A percentile compares a stretch with the other conserved stretches of the same genome.
Conservation (phyloP, 37 sponge, comb jelly and placozoan genomes). For the Cliona cf. orientalis region DNA sequence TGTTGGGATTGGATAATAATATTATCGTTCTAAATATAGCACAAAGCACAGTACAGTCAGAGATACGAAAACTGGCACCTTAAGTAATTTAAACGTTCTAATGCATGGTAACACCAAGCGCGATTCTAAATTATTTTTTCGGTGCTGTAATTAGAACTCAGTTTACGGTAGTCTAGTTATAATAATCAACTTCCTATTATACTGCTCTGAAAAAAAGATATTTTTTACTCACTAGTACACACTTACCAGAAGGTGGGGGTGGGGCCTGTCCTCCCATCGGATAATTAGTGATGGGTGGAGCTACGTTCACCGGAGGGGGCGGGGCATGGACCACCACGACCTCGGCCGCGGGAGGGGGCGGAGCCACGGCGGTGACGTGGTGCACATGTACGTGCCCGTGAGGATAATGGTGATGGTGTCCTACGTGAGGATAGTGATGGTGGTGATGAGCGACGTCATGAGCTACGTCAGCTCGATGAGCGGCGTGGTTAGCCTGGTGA, state of each 20-base stretch:
- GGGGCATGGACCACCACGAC: constrained; percentile 61
- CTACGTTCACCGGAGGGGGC: constrained; percentile 17
- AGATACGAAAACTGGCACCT: too few relatives aligned
- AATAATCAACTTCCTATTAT: too few relatives aligned
- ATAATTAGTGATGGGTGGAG: constrained; percentile 5
- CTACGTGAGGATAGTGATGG: constrained; percentile 37
- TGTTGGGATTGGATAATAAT: too few relatives aligned
- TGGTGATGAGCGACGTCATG: constrained; percentile 53
- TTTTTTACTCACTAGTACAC: too few relatives aligned
- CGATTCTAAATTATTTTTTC: too few relatives aligned
- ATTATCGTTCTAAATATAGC: too few relatives aligned
- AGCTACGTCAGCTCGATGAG: constrained; percentile 39
- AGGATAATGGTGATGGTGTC: constrained; percentile 47
- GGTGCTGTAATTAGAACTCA: too few relatives aligned
- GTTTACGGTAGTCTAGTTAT: neutral
- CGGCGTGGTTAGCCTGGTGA: constrained; percentile 60
- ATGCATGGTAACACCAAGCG: too few relatives aligned
- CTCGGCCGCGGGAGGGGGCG: constrained; percentile 18
- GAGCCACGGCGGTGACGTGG: too few relatives aligned
- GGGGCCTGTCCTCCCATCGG: constrained; percentile 6
- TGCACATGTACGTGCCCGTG: constrained; percentile 23
- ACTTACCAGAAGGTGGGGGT: constrained; percentile 17
- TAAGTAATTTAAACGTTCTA: too few relatives aligned
- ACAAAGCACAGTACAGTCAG: too few relatives aligned
- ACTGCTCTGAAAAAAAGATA: too few relatives aligned